Percentiles rank a stretch among this genome's conserved stretches.
These are phyloP conservation scores for Hydropotes inermis DNA, from an alignment of 2,113 vertebrate genomes.

Conservation along the genomic window DNA sequence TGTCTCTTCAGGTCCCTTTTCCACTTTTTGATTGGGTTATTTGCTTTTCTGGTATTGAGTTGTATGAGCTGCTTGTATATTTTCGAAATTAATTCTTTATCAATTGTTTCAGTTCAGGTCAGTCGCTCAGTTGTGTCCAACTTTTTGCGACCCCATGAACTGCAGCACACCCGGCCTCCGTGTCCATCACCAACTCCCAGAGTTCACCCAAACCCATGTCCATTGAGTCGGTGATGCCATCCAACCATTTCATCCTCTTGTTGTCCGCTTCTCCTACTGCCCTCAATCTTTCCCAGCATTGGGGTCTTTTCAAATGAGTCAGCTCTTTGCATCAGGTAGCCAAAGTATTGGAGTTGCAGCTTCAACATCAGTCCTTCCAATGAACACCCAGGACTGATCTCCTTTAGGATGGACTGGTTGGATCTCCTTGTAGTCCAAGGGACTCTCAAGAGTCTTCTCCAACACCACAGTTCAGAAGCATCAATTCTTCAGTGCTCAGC, in stretches of 20 bases:
- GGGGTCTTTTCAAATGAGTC: not conserved
- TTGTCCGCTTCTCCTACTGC: not conserved
- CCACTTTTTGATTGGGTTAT: not conserved
- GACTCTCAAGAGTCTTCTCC: not conserved
- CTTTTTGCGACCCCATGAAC: not conserved
- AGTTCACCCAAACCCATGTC: not conserved
- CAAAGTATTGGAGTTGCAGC: not conserved
- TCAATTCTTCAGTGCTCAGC: not conserved
- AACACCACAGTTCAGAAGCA: not conserved
- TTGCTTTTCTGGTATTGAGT: not conserved
- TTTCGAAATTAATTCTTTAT: not conserved
- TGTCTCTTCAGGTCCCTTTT: not conserved
- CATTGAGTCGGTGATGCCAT: not conserved
- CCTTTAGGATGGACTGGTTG: not conserved
- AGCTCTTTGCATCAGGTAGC: not conserved
- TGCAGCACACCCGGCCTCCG: not conserved
- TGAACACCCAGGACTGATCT: not conserved
- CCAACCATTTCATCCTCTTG: not conserved
- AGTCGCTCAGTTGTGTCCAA: not conserved
- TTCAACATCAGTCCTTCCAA: not conserved
- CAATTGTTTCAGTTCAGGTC: not conserved
- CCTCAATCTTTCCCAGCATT: not conserved
- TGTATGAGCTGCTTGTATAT: not conserved
- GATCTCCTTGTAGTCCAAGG: not conserved
- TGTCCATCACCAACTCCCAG: not conserved